phyloP scores from a whole-genome alignment of 2,113 vertebrate genomes.

The Brachionichthys hirsutus region DNA sequence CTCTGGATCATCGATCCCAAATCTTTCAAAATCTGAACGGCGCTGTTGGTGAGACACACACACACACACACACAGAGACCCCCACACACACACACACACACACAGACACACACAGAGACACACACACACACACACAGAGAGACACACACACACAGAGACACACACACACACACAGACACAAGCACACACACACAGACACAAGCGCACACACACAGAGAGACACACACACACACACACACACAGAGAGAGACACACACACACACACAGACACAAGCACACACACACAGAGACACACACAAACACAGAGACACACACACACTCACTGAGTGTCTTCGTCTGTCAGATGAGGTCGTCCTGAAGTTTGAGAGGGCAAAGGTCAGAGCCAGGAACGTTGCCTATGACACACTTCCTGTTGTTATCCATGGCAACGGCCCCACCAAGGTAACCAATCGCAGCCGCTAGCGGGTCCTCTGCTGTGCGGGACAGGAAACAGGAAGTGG shows the following conservation, averaged over 20 bases:
- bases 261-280: too few relatives aligned
- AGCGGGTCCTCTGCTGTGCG: too few relatives aligned
- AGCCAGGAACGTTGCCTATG: slow-evolving; percentile 64
- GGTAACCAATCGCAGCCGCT: slow-evolving; percentile 34
- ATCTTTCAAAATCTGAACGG: slow-evolving; percentile 75
- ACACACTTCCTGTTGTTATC: slow-evolving; percentile 67
- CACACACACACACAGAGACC: slow-evolving; percentile 17
- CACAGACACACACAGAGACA: slow-evolving; percentile 20
- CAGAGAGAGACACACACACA: slow-evolving; percentile 21
- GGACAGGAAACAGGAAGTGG: too few relatives aligned
- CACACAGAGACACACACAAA: slow-evolving; percentile 14
- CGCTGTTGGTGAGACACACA: slow-evolving; percentile 59
- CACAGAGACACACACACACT: slow-evolving; percentile 1
- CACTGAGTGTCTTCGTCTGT: slow-evolving; percentile 2
- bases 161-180: slow-evolving; percentile 1
- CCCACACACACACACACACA: slow-evolving; percentile 4
- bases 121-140: slow-evolving; percentile 12
- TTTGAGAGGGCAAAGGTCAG: slow-evolving; percentile 65
- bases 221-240: slow-evolving; percentile 5
- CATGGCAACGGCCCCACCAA: slow-evolving; percentile 70
- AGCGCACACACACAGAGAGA: slow-evolving; percentile 13
- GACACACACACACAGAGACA: slow-evolving; percentile 4
- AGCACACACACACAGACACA: too few relatives aligned
- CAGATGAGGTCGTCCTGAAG: slow-evolving; percentile 70
- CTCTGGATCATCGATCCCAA: slow-evolving; percentile 63